Evolutionary conservation across 2,797 vertebrate genomes (phyloP).

Genomic region (Hemitrygon akajei): DNA sequence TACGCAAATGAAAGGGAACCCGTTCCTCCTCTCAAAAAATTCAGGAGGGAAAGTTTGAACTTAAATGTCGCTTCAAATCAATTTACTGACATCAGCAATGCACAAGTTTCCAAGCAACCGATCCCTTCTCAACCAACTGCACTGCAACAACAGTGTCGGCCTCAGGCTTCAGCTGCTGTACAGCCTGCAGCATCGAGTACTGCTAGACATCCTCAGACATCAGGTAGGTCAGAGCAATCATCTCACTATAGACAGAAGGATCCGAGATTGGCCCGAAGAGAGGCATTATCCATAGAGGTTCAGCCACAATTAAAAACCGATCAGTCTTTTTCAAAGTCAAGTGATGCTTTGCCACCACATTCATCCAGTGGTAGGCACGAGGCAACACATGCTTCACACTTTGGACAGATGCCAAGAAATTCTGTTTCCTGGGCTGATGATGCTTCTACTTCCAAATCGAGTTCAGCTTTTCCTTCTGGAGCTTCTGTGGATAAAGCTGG

Average conservation of each 20-base stretch:
- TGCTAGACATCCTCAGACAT: neutral
- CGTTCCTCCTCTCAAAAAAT: neutral
- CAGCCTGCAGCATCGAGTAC: neutral
- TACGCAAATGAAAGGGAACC: neutral
- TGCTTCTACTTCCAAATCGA: neutral
- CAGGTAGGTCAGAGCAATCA: neutral
- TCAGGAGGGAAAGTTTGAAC: neutral
- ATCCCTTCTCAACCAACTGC: neutral
- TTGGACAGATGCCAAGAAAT: neutral
- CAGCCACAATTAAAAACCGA: constrained; percentile 31
- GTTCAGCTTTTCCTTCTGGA: neutral
- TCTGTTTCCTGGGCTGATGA: neutral
- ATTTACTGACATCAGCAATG: neutral
- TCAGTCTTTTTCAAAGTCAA: neutral
- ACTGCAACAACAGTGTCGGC: neutral
- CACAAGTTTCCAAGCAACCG: neutral
- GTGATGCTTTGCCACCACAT: no score
- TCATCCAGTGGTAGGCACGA: neutral
- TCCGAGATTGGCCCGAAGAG: constrained; percentile 51
- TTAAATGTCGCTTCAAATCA: neutral
- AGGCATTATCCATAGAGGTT: neutral
- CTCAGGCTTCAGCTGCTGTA: constrained; percentile 35
- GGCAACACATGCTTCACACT: neutral
- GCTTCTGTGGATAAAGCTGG: neutral
- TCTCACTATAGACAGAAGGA: constrained; percentile 48